Percentiles rank a stretch among this genome's conserved stretches.
phyloP scores from a whole-genome alignment of 2,797 vertebrate species.

The Acanthiza pusilla region DNA sequence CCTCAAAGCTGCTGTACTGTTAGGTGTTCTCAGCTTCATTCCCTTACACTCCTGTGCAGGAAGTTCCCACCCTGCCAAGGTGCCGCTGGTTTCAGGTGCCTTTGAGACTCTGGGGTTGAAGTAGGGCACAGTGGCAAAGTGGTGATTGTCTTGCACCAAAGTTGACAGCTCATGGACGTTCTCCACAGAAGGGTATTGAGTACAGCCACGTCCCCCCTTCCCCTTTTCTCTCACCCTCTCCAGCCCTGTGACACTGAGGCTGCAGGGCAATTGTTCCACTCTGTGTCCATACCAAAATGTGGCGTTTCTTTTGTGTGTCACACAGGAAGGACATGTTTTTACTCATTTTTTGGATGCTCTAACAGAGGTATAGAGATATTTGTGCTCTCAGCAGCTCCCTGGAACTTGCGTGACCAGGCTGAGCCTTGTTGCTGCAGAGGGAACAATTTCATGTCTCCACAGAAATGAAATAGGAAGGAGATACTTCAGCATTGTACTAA shows the following conservation, averaged over 20 bases:
- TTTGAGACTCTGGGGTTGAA: background rate
- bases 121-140: rapidly evolving
- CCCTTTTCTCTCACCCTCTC: background rate
- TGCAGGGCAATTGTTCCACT: background rate
- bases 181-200: background rate
- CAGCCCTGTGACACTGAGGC: background rate
- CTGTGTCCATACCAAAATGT: background rate
- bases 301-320: background rate
- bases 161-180: background rate
- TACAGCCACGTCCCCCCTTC: background rate
- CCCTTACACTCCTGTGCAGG: background rate
- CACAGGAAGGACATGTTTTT: background rate
- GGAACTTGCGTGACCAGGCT: background rate
- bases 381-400: background rate
- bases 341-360: background rate
- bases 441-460: background rate
- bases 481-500: background rate
- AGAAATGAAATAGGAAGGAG: background rate
- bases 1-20: background rate
- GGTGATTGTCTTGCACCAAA: background rate
- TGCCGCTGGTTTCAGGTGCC: background rate
- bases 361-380: background rate
- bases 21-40: background rate
- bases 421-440: background rate
- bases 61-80: background rate